Conservation (phyloP, 2,888 invertebrate genomes). For the Caenorhabditis sp. region DNA sequence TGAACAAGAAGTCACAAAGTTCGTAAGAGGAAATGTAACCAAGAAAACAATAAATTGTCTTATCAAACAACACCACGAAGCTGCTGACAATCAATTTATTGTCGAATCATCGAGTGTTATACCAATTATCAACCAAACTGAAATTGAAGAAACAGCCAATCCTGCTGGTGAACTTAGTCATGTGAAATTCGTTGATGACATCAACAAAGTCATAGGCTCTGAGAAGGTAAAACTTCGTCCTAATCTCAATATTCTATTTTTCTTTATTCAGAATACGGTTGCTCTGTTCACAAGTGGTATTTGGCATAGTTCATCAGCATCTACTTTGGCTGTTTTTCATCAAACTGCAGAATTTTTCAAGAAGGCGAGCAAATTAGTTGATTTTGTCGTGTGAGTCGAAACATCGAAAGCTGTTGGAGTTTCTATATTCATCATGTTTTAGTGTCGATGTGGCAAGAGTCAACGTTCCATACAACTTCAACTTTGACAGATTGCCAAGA, state of each 20-base stretch:
- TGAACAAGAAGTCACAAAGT: constrained; percentile 27
- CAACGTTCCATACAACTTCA: constrained; percentile 24
- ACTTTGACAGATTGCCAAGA: constrained; percentile 35
- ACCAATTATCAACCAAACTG: background rate
- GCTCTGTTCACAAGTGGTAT: constrained; percentile 30
- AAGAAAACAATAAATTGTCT: constrained; percentile 27
- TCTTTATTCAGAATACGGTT: constrained; percentile 19
- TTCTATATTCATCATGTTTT: constrained; percentile 6
- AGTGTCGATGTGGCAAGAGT: constrained; percentile 30
- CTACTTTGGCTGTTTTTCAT: constrained; percentile 26
- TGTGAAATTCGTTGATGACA: constrained; percentile 11
- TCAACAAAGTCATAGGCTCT: constrained; percentile 4
- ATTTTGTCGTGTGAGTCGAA: constrained; percentile 29
- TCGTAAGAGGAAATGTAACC: constrained; percentile 16
- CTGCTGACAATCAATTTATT: constrained; percentile 30
- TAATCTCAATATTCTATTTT: background rate
- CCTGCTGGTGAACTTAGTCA: constrained; percentile 16
- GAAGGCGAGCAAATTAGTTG: constrained; percentile 3
- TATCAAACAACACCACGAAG: constrained; percentile 35
- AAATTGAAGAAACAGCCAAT: constrained; percentile 1
- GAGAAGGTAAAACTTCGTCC: too few relatives aligned
- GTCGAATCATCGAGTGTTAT: constrained; percentile 16
- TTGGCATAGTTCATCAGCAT: constrained; percentile 26
- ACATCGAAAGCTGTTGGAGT: background rate
- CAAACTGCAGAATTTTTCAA: constrained; percentile 15